Conservation (phyloP, 2,113 vertebrate species). For the Indicator maculatus region DNA sequence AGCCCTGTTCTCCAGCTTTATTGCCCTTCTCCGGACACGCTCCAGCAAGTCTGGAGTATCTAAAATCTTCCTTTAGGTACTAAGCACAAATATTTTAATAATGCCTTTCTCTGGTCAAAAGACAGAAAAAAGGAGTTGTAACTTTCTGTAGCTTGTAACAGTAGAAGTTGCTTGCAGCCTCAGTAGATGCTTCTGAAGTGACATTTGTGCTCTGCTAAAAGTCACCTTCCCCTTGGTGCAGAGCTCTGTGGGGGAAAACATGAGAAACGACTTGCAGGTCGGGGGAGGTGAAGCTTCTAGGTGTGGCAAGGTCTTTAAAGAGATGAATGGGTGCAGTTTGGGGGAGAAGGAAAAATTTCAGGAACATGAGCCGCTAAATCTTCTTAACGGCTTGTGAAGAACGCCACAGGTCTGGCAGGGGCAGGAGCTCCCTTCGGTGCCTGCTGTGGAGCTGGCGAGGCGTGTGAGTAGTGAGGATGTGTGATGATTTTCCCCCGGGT, state of each 20-base stretch:
- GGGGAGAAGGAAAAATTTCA: not conserved
- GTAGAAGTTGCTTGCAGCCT: not conserved
- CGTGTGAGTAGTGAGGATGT: not conserved
- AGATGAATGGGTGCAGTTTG: not conserved
- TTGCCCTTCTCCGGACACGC: no score
- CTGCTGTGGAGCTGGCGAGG: not conserved
- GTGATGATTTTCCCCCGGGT: conserved; percentile 39
- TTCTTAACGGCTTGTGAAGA: conserved; percentile 31
- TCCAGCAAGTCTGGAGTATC: no score
- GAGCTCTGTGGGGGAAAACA: not conserved
- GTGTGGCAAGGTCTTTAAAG: not conserved
- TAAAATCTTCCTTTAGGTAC: not conserved
- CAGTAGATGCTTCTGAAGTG: not conserved
- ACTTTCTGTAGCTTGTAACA: not conserved
- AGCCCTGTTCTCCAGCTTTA: no score
- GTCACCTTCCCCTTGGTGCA: not conserved
- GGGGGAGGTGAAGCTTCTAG: not conserved
- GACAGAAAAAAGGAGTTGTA: not conserved
- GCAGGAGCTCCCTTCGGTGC: conserved; percentile 14
- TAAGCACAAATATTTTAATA: not conserved
- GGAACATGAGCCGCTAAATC: not conserved
- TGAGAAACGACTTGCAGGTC: not conserved
- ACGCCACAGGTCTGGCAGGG: not conserved
- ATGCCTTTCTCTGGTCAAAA: not conserved
- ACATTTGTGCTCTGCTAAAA: not conserved